Percentiles rank a stretch among this genome's conserved stretches.
These are phyloP conservation scores for Fistularia commersonii DNA, from an alignment of 2,797 vertebrate genomes.

Conservation along the genomic window DNA sequence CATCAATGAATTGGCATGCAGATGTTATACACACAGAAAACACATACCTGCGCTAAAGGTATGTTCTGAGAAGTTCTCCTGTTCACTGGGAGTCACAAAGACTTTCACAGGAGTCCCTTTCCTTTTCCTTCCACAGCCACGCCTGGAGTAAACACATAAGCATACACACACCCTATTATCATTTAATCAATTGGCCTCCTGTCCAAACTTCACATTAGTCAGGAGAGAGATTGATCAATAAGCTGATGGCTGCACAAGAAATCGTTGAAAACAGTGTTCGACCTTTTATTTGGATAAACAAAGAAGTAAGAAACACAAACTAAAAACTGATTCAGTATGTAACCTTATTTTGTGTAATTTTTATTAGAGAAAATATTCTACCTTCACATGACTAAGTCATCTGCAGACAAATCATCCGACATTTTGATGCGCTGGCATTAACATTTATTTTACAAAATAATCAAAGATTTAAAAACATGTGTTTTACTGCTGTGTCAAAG, in stretches of 20 bases:
- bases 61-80: conserved; percentile 73
- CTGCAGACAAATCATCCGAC: too few relatives aligned
- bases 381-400: too few relatives aligned
- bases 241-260: conserved; percentile 20
- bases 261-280: too few relatives aligned
- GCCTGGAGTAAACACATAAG: conserved; percentile 56
- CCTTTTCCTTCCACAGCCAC: conserved; percentile 79
- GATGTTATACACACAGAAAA: conserved; percentile 34
- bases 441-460: too few relatives aligned
- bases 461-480: too few relatives aligned
- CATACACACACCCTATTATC: conserved; percentile 44
- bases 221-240: conserved; percentile 53
- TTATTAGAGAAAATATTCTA: too few relatives aligned
- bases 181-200: conserved; percentile 57
- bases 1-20: conserved; percentile 32
- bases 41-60: conserved; percentile 69
- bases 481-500: too few relatives aligned
- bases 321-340: too few relatives aligned
- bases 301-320: too few relatives aligned
- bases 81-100: conserved; percentile 74
- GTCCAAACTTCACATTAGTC: conserved; percentile 59
- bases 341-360: too few relatives aligned
- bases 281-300: too few relatives aligned
- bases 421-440: too few relatives aligned
- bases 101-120: conserved; percentile 82